phyloP scores from a whole-genome alignment of 2,797 vertebrate species.

The Glossophaga mutica region DNA sequence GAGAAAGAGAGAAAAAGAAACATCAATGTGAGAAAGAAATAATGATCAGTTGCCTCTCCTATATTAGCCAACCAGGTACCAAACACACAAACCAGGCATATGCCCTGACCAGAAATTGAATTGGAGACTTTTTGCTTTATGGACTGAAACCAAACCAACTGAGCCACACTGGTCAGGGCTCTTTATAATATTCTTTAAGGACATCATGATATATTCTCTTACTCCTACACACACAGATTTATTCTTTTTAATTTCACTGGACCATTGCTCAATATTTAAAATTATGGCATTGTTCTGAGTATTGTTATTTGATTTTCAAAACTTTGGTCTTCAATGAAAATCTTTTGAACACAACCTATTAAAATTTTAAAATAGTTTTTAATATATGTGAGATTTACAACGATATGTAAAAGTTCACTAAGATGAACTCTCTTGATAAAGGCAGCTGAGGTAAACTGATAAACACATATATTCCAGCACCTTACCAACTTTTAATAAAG shows the following conservation, averaged over 20 bases:
- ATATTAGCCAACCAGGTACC: background rate
- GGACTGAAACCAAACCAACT: background rate
- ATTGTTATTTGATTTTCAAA: background rate
- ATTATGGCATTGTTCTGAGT: background rate
- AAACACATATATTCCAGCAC: background rate
- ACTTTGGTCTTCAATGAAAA: background rate
- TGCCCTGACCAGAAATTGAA: background rate
- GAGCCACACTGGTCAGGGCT: background rate
- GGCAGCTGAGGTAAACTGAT: background rate
- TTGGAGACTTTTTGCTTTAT: background rate
- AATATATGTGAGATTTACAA: background rate
- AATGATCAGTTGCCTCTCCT: background rate
- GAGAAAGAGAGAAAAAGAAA: background rate
- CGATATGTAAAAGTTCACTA: background rate
- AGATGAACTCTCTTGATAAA: background rate
- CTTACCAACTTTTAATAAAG: background rate
- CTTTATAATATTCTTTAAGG: background rate
- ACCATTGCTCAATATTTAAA: background rate
- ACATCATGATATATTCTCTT: background rate
- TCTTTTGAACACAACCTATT: background rate
- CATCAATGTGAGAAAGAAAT: background rate
- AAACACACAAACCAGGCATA: background rate
- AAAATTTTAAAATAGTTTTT: background rate
- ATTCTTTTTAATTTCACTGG: background rate
- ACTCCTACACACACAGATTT: background rate